These are phyloP conservation scores for Dicaeum eximium DNA, from an alignment of 2,113 vertebrate species.

Conservation along the genomic window DNA sequence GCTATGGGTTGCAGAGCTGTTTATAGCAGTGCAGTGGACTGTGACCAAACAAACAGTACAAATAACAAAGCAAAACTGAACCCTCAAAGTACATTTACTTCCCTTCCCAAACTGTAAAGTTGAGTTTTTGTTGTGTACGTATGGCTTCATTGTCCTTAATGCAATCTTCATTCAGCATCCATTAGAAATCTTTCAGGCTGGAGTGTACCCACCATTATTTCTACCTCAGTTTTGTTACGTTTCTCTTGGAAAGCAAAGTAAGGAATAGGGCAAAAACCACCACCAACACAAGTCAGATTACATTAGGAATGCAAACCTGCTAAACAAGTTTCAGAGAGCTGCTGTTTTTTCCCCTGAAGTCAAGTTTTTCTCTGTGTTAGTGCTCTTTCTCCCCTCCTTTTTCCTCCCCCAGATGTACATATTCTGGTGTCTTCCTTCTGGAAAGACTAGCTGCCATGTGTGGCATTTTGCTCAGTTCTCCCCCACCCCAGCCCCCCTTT, in stretches of 20 bases:
- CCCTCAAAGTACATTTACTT: constrained; percentile 48
- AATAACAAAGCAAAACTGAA: constrained; percentile 57
- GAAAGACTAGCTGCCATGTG: constrained; percentile 52
- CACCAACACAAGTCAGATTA: constrained; percentile 40
- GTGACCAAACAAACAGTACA: constrained; percentile 65
- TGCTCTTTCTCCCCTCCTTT: neutral
- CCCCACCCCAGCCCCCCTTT: constrained; percentile 20
- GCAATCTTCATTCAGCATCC: constrained; percentile 66
- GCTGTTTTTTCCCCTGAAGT: constrained; percentile 63
- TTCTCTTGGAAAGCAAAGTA: constrained; percentile 83
- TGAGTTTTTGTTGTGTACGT: constrained; percentile 23
- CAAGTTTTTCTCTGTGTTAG: constrained; percentile 11
- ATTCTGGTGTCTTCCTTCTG: constrained; percentile 32
- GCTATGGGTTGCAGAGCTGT: constrained; percentile 66
- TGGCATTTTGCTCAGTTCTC: constrained; percentile 63
- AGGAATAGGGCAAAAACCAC: constrained; percentile 37
- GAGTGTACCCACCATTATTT: constrained; percentile 83
- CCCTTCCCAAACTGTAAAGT: constrained; percentile 21
- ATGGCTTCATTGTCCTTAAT: constrained; percentile 49
- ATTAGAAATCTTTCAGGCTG: constrained; percentile 66
- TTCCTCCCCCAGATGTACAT: neutral
- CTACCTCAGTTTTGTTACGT: constrained; percentile 90
- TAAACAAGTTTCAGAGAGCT: constrained; percentile 69
- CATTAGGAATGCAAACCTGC: constrained; percentile 67
- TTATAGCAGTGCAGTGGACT: constrained; percentile 59